Evolutionary conservation across 1,140 invertebrate genomes (phyloP), one percentile per base, ranked within the genome.

Genomic region (Phymorhynchus buccinoides): DNA sequence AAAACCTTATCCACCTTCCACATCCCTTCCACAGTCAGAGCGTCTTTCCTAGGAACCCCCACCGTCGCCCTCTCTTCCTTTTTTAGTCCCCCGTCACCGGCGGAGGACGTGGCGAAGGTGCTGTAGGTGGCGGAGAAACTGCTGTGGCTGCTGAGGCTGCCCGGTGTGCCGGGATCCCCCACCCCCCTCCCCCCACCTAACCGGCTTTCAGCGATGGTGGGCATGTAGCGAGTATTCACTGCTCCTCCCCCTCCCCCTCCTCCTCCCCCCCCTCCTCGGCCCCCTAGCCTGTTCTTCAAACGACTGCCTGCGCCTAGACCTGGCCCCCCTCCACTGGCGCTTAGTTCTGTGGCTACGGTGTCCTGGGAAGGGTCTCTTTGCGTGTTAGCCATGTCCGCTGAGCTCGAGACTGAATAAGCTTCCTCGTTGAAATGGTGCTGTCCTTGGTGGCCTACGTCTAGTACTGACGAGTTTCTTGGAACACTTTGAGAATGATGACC

Each of bases 21-120:
- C 44, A 82, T 78, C 22, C 71, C 39, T 7, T 87, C 79, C 35
- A 87, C 86, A 0, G 86, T 85, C 56, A 87, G 44, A n/a, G 75
- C 18, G 62, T 62, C 80, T 35, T 77, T 56, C 37, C 30, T 14
- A 30, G 48, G 52, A 14, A 37, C 35, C 35, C 32, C n/a, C 27
- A 12, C 16, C 7, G 68, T 18, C 37, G 56, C 35, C 27, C 42
- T 6, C 22, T 35, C 80, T 9, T 32, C 18, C 4, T 30, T 30
- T 2, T 37, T 37, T 14, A 27, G 62, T 30, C 14, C 48, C 35
- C n/a, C 35, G 56, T 22, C 27, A 16, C 3, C 14, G 3, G 12
- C 27, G 42, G 56, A 4, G 41, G 32, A 48, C 44, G 35, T 37
- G 22, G n/a, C 48, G 73, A 4, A 39, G 16, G 73, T 48, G 52